Conservation (phyloP, 1,140 invertebrate genomes). For the Metopolophium dirhodum region DNA sequence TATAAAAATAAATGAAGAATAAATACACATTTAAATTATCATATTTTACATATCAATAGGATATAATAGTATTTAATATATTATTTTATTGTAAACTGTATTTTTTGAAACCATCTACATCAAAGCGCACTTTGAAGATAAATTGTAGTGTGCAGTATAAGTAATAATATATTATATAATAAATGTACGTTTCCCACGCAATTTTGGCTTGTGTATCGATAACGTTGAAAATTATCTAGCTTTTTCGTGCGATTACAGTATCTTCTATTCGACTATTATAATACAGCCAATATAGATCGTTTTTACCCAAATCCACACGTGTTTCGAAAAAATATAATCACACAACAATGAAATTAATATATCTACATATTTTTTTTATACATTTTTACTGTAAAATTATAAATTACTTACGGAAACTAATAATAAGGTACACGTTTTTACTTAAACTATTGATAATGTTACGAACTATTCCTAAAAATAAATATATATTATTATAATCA, state of each 20-base stretch:
- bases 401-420: background rate
- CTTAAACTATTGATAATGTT: background rate
- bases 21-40: background rate
- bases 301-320: slow-evolving; percentile 6
- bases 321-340: background rate
- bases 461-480: background rate
- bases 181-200: background rate
- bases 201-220: background rate
- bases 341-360: background rate
- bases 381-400: background rate
- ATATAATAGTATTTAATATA: background rate
- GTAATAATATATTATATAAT: background rate
- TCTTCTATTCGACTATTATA: background rate
- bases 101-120: background rate
- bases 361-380: background rate
- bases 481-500: background rate
- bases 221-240: background rate
- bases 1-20: background rate
- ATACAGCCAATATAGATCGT: background rate
- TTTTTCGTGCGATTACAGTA: background rate
- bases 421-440: background rate
- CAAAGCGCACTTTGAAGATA: background rate
- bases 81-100: background rate
- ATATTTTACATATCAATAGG: background rate
- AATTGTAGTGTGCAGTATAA: background rate